Evolutionary conservation across 64 coral and sea anemone genomes (phyloP).

Genomic region (Montipora sp.): DNA sequence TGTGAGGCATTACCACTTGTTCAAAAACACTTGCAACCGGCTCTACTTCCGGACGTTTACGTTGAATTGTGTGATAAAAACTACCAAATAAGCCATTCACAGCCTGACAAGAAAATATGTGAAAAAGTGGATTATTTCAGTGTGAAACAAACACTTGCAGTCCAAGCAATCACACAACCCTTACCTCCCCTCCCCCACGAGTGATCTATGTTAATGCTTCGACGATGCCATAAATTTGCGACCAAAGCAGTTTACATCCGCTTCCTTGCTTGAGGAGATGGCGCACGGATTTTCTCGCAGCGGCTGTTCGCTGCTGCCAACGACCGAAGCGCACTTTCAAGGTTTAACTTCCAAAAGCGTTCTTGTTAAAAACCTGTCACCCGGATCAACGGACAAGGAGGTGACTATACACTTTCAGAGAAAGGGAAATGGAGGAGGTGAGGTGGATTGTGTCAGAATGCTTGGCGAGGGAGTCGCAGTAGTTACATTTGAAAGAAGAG

Average conservation of each 20-base stretch:
- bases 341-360: background rate
- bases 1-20: too few relatives aligned
- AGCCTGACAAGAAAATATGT: background rate
- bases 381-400: background rate
- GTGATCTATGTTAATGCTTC: background rate
- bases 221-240: too few relatives aligned
- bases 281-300: background rate
- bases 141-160: background rate
- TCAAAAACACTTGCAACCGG: too few relatives aligned
- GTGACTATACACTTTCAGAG: slow-evolving; percentile 39
- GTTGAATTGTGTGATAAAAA: too few relatives aligned
- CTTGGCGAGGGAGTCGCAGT: background rate
- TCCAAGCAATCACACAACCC: too few relatives aligned
- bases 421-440: slow-evolving; percentile 21
- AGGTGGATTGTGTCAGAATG: background rate
- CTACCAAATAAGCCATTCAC: background rate
- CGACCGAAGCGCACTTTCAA: background rate
- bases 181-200: background rate
- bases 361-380: slow-evolving; percentile 22
- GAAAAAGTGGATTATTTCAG: background rate
- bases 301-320: background rate
- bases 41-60: too few relatives aligned
- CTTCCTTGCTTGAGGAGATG: background rate
- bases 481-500: slow-evolving; percentile 22
- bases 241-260: too few relatives aligned